Evolutionary conservation across 2,797 vertebrate genomes (phyloP).

Genomic region (Okamejei kenojei): DNA sequence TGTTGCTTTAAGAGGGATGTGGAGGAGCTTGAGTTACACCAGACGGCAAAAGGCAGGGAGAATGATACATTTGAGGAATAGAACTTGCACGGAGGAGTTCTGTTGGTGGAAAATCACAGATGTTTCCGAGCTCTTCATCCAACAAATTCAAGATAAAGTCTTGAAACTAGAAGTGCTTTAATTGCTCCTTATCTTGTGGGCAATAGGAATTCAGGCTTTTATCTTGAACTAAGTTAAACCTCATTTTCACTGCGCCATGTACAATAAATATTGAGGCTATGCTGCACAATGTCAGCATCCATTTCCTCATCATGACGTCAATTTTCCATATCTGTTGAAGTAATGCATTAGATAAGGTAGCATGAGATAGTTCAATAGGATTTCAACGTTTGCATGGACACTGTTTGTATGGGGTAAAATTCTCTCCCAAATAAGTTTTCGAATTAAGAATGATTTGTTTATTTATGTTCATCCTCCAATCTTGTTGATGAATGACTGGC

Average conservation of each 20-base stretch:
- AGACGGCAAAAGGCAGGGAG: not conserved
- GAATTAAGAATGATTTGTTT: not conserved
- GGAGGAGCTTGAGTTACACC: not conserved
- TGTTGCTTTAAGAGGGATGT: not conserved
- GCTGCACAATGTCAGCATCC: constrained; percentile 18
- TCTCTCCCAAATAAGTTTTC: not conserved
- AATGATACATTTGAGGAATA: not conserved
- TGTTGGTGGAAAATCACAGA: constrained; percentile 18
- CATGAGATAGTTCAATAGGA: not conserved
- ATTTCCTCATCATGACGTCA: not conserved
- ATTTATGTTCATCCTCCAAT: not conserved
- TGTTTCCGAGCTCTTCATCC: not conserved
- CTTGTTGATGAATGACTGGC: not conserved
- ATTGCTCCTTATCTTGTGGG: constrained; percentile 17
- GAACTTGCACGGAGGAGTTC: not conserved
- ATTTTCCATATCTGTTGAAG: not conserved
- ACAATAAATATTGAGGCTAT: not conserved
- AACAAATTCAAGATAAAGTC: constrained; percentile 14
- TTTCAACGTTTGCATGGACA: no score
- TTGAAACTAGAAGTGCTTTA: constrained; percentile 13
- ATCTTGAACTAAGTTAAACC: not conserved
- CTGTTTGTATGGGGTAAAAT: not conserved
- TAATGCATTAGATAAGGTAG: not conserved
- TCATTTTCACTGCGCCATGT: not conserved
- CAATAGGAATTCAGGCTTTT: constrained; percentile 7